Conservation (phyloP, 2,797 vertebrate species). For the Gephyroberyx darwinii region DNA sequence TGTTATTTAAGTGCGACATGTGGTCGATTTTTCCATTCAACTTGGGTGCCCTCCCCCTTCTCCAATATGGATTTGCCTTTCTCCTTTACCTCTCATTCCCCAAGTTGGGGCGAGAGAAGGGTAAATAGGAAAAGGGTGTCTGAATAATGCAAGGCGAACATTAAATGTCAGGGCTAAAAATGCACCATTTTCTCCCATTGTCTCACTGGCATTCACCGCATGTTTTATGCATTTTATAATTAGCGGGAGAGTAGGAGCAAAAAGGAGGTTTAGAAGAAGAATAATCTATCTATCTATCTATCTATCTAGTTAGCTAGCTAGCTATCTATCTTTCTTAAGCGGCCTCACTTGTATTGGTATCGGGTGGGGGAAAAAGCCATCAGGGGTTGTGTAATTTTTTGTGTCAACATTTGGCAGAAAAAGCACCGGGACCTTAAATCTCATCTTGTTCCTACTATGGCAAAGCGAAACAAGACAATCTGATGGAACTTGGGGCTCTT, state of each 20-base stretch:
- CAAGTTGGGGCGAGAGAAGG: constrained; percentile 49
- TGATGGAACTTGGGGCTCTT: constrained; percentile 23
- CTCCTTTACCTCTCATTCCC: constrained; percentile 25
- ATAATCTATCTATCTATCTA: no score
- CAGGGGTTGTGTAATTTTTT: constrained; percentile 30
- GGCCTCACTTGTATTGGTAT: neutral
- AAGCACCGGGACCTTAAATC: constrained; percentile 22
- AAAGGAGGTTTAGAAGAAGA: constrained; percentile 35
- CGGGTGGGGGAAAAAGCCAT: neutral
- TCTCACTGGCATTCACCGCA: constrained; percentile 77
- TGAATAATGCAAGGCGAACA: constrained; percentile 81
- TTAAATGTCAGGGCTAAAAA: constrained; percentile 83
- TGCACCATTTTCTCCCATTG: constrained; percentile 76
- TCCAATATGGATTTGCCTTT: constrained; percentile 53
- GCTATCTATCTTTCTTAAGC: no score
- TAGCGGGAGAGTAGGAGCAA: constrained; percentile 62
- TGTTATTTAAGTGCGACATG: constrained; percentile 63
- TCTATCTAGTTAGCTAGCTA: no score
- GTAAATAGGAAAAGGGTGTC: constrained; percentile 77
- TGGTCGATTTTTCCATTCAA: constrained; percentile 68
- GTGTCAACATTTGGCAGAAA: constrained; percentile 28
- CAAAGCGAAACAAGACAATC: constrained; percentile 2
- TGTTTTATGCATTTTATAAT: constrained; percentile 85
- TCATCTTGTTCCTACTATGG: constrained; percentile 9
- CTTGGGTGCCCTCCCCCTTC: constrained; percentile 35